phyloP scores from a whole-genome alignment of 2,113 vertebrate species.

The Lycaon pictus region DNA sequence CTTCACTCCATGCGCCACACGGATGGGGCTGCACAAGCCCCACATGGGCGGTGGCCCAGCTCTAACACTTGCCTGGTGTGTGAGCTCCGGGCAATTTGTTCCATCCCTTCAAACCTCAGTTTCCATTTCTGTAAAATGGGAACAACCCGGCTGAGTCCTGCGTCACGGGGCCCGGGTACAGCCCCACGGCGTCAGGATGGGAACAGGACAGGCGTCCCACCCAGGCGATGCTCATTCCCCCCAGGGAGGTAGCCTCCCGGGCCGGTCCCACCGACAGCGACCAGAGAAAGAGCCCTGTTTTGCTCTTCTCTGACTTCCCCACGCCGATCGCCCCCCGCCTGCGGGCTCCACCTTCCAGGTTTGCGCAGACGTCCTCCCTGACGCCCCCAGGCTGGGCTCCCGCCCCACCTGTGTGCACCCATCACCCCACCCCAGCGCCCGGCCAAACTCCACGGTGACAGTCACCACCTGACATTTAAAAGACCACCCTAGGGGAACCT shows the following conservation, averaged over 20 bases:
- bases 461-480: neutral
- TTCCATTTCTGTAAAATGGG: neutral
- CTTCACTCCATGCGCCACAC: too few relatives aligned
- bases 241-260: neutral
- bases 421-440: neutral
- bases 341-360: neutral
- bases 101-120: neutral
- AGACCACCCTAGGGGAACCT: neutral
- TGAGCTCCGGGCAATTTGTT: neutral
- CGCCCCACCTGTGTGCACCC: neutral
- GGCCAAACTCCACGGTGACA: neutral
- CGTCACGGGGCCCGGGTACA: neutral
- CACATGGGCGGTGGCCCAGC: accelerated
- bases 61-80: neutral
- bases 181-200: neutral
- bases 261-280: neutral
- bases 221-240: accelerated
- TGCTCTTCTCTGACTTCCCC: neutral
- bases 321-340: neutral
- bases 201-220: neutral
- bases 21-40: neutral
- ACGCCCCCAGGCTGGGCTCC: neutral
- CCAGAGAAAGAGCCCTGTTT: neutral
- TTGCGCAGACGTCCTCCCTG: neutral
- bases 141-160: neutral